Percentiles rank a stretch among this genome's conserved stretches.
These are phyloP conservation scores for Oxyteleia sp. DNA, from an alignment of 2,888 invertebrate genomes.

Conservation along the genomic window DNA sequence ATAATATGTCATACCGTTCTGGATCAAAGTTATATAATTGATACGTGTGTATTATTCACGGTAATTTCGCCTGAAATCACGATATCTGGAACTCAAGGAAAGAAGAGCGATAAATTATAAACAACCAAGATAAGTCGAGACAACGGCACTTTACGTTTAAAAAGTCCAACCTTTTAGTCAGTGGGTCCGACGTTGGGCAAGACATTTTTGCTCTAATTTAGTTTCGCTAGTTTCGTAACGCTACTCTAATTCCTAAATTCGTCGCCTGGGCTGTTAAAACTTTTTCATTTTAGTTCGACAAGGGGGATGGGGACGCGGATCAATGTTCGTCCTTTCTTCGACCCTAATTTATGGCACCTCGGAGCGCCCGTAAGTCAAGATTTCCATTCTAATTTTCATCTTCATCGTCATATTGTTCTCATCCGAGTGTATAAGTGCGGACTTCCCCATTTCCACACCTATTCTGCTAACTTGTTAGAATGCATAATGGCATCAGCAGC, in stretches of 20 bases:
- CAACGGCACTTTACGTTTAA: too few relatives aligned
- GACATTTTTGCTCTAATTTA: too few relatives aligned
- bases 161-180: too few relatives aligned
- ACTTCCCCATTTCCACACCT: neutral
- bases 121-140: too few relatives aligned
- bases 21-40: conserved; percentile 27
- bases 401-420: neutral
- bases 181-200: too few relatives aligned
- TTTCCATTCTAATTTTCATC: conserved; percentile 6
- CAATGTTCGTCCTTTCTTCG: neutral
- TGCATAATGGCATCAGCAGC: conserved; percentile 20
- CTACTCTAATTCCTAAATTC: too few relatives aligned
- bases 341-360: neutral
- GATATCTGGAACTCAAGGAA: neutral
- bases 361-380: neutral
- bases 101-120: neutral
- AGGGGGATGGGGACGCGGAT: too few relatives aligned
- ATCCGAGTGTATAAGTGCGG: neutral
- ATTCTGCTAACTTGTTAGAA: conserved; percentile 29
- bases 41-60: neutral
- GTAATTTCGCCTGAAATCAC: neutral
- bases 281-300: too few relatives aligned
- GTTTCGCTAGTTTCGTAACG: too few relatives aligned
- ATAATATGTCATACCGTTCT: conserved; percentile 22
- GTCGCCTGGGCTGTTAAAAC: too few relatives aligned